phyloP scores from a whole-genome alignment of 2,113 vertebrate species.

The Cryptotis parvus region DNA sequence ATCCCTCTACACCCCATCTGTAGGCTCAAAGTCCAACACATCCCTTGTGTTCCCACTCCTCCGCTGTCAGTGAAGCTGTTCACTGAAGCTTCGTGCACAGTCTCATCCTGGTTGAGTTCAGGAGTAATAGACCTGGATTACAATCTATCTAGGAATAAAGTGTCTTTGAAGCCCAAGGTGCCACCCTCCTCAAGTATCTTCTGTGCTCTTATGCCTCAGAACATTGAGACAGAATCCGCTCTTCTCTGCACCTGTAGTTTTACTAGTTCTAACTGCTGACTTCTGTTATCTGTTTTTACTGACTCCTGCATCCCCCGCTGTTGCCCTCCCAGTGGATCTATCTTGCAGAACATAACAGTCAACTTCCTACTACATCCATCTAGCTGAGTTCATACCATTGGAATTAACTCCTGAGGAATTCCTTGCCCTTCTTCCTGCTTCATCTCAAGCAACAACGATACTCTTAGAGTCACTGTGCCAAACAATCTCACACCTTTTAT shows the following conservation, averaged over 20 bases:
- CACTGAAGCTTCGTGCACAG: not conserved
- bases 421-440: not conserved
- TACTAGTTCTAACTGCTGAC: not conserved
- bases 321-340: not conserved
- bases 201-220: not conserved
- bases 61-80: not conserved
- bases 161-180: not conserved
- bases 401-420: slow-evolving; percentile 38
- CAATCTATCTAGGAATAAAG: not conserved
- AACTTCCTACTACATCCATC: not conserved
- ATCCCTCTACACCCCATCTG: too few relatives aligned
- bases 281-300: slow-evolving; percentile 29
- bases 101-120: not conserved
- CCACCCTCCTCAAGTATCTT: not conserved
- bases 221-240: not conserved
- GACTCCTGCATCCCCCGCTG: not conserved
- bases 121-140: not conserved
- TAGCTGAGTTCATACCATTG: slow-evolving; percentile 33
- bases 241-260: not conserved
- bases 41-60: not conserved
- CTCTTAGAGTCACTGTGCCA: not conserved
- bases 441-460: slow-evolving; percentile 1
- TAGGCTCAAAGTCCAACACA: not conserved
- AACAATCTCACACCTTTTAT: not conserved
- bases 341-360: not conserved